phyloP scores from a whole-genome alignment of 2,888 invertebrate genomes.

The Lepeophtheirus nordmannii region DNA sequence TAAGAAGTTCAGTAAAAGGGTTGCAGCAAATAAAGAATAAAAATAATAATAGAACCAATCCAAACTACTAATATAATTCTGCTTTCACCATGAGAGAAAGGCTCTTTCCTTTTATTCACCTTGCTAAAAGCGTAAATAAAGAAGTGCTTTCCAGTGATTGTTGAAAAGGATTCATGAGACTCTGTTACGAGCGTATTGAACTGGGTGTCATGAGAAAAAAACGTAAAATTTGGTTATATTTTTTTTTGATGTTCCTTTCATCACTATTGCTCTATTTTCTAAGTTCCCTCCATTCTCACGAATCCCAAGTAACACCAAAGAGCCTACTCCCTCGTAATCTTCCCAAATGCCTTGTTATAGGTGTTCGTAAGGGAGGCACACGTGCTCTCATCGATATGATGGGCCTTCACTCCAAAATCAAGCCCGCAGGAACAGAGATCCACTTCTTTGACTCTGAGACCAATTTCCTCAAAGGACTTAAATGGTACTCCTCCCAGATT shows the following conservation, averaged over 20 bases:
- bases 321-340: constrained; percentile 34
- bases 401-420: constrained; percentile 68
- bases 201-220: background rate
- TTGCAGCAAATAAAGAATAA: too few relatives aligned
- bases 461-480: constrained; percentile 53
- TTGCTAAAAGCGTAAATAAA: too few relatives aligned
- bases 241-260: background rate
- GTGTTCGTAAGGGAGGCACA: constrained; percentile 88
- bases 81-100: too few relatives aligned
- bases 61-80: too few relatives aligned
- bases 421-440: constrained; percentile 79
- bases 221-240: constrained; percentile 1
- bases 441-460: constrained; percentile 69
- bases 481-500: constrained; percentile 75
- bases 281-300: too few relatives aligned
- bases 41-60: too few relatives aligned
- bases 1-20: too few relatives aligned
- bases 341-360: constrained; percentile 77
- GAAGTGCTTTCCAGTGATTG: too few relatives aligned
- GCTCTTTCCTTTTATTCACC: too few relatives aligned
- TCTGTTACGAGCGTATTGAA: too few relatives aligned
- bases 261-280: background rate
- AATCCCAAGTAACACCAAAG: background rate
- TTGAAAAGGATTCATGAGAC: too few relatives aligned
- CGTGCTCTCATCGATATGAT: constrained; percentile 80